phyloP scores from a whole-genome alignment of 2,888 invertebrate genomes.

The Laspeyria flexula region DNA sequence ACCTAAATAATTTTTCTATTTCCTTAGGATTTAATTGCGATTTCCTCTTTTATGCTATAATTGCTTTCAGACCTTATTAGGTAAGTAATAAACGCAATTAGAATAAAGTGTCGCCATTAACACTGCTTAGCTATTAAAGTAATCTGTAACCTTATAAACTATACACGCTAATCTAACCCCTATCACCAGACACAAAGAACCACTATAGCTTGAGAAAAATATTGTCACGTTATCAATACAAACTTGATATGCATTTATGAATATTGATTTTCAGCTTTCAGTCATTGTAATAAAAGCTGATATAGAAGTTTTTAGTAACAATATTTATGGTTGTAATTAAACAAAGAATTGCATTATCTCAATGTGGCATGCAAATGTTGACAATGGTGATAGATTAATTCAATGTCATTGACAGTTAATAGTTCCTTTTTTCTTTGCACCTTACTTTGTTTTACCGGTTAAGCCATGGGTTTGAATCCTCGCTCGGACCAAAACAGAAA shows the following conservation, averaged over 20 bases:
- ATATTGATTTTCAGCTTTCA: conserved; percentile 9
- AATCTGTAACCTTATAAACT: neutral
- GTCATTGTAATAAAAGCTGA: neutral
- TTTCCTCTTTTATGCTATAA: conserved; percentile 12
- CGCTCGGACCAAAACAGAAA: no score
- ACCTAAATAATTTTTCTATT: no score
- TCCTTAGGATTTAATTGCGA: neutral
- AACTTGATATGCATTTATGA: neutral
- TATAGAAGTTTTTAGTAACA: neutral
- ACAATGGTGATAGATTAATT: conserved; percentile 65
- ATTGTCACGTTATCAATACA: conserved; percentile 14
- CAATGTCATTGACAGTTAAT: conserved; percentile 8
- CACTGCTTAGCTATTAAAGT: conserved; percentile 9
- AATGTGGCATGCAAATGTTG: conserved; percentile 71
- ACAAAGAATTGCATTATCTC: conserved; percentile 54
- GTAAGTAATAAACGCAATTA: conserved; percentile 22
- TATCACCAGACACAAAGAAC: conserved; percentile 12
- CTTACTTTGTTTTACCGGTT: no score
- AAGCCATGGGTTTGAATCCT: no score
- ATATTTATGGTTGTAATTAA: conserved; percentile 3
- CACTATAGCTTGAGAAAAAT: conserved; percentile 12
- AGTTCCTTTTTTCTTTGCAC: neutral
- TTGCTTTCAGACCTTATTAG: conserved; percentile 10
- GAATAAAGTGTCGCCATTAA: conserved; percentile 31
- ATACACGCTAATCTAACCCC: conserved; percentile 7